A percentile compares a stretch with the other conserved stretches of the same genome.
phyloP scores from a whole-genome alignment of 92 coral and sea anemone genomes.

The Zoanthus gigantus region DNA sequence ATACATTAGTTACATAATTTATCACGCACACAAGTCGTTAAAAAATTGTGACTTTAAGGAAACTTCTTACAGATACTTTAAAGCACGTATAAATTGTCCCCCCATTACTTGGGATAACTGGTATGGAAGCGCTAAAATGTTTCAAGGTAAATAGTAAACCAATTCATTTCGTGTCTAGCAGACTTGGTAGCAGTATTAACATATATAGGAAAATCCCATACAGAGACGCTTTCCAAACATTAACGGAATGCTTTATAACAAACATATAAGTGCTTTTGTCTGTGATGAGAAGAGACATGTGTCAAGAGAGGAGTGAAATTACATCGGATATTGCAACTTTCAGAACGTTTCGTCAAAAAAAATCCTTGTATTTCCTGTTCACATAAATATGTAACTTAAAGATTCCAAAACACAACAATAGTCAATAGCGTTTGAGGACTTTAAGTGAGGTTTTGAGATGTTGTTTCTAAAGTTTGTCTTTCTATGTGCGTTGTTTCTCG shows the following conservation, averaged over 20 bases:
- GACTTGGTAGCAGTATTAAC: background rate
- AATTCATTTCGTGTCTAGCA: background rate
- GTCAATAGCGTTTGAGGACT: background rate
- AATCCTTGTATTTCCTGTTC: slow-evolving; percentile 18
- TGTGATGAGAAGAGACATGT: background rate
- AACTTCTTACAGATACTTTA: too few species aligned
- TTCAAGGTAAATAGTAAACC: background rate
- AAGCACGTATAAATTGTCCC: too few species aligned
- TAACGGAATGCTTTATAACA: background rate
- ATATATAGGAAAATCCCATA: too few species aligned
- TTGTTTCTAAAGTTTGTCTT: background rate
- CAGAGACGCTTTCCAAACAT: background rate
- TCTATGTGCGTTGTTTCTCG: background rate
- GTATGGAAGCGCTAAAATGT: too few species aligned
- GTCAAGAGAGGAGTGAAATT: slow-evolving; percentile 24
- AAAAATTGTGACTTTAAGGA: too few species aligned
- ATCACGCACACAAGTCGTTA: too few species aligned
- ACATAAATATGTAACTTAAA: background rate
- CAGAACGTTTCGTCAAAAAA: background rate
- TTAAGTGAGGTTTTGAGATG: background rate
- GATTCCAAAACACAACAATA: background rate
- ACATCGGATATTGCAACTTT: slow-evolving; percentile 10
- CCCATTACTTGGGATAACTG: too few species aligned
- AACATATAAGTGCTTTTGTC: slow-evolving; percentile 10
- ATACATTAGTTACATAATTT: too few species aligned